These are phyloP conservation scores for Cervus canadensis DNA, from an alignment of 2,113 vertebrate genomes.

Conservation along the genomic window DNA sequence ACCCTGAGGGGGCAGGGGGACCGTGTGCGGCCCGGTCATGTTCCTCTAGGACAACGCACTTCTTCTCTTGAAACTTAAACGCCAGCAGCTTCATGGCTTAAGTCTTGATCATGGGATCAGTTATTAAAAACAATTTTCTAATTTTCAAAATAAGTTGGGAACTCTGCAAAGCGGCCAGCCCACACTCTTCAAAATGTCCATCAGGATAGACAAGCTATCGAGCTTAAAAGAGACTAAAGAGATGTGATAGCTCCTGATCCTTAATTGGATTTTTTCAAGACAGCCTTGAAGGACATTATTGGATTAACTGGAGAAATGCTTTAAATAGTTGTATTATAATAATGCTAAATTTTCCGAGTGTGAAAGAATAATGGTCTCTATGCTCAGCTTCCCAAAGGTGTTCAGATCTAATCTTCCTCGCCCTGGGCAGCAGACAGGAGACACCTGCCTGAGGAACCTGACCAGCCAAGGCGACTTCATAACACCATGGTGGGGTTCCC, in stretches of 20 bases:
- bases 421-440: background rate
- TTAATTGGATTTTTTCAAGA: background rate
- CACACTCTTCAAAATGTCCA: background rate
- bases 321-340: background rate
- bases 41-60: background rate
- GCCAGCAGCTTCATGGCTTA: background rate
- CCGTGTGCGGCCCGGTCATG: rapidly evolving
- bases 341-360: background rate
- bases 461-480: background rate
- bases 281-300: background rate
- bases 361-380: background rate
- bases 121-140: background rate
- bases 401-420: background rate
- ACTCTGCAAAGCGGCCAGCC: background rate
- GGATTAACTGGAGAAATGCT: background rate
- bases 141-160: background rate
- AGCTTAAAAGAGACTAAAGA: background rate
- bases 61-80: background rate
- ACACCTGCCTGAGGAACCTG: rapidly evolving
- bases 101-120: background rate
- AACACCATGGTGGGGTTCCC: background rate
- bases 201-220: background rate
- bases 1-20: rapidly evolving
- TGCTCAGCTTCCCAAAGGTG: background rate
- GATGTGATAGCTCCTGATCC: rapidly evolving